Evolutionary conservation across 64 coral and sea anemone species (phyloP), one percentile per base, ranked within the genome.

Genomic region (Porites australiensis): DNA sequence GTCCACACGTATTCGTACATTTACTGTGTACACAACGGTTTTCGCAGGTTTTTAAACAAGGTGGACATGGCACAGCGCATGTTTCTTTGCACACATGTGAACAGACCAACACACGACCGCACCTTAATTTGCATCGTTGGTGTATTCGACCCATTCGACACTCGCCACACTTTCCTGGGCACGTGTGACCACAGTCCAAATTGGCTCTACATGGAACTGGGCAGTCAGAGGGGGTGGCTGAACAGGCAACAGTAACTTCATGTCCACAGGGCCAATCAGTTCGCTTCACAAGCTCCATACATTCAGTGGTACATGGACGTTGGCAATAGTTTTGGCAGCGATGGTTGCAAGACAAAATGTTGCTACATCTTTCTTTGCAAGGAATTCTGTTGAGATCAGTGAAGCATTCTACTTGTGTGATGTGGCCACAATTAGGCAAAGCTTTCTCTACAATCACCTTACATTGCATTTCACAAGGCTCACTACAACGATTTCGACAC

Each of bases 81-180:
- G 55, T 50, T 2, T 82, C 82, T 12, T 18, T 57, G 62, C 94
- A 95, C 23, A 43, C 47, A 50, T 95, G 94, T 2, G 57, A 82
- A 91, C 94, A 95, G 27, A 95, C 23, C n/a, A 91, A 61, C 47
- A 75, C 27, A 46, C 89, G 74, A 6, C 73, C 88, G 44, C 94
- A 95, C 14, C 5, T 79, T 3, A 64, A 4, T 43, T 49, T 79
- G 22, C 94, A 95, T 3, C 75, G 80, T 37, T 69, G 47, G 43
- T 95, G 94, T 10, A 95, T 5, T 45, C 94, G 89, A n/a, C 94
- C 94, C 54, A 87, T 89, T 90, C 73, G 48, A 75, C 94, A 95
- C 51, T 75, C 67, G 11, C 89, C 82, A 88, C 94, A 95, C 0
- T 8, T 58, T 15, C 94, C 94, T 20, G 61, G n/a, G 9, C 81